phyloP scores from a whole-genome alignment of 1,140 invertebrate genomes.

The Drosophila ercepeae region DNA sequence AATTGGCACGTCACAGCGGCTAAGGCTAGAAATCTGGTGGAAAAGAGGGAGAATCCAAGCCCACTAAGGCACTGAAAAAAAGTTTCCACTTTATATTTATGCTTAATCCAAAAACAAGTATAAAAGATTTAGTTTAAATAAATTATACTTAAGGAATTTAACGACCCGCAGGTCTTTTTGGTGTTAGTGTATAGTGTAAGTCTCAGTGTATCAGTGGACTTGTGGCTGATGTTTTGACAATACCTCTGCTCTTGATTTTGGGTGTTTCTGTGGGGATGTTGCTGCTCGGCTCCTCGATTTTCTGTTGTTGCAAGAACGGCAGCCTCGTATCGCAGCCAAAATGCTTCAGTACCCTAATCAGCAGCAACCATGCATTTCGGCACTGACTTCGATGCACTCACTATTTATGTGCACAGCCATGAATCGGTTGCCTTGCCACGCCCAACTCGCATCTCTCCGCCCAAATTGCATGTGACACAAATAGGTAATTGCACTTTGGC shows the following conservation, averaged over 20 bases:
- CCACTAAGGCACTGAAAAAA: background rate
- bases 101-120: no score
- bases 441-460: background rate
- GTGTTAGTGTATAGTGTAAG: no score
- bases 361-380: slow-evolving; percentile 45
- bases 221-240: slow-evolving; percentile 54
- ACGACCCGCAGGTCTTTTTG: no score
- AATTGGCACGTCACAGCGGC: slow-evolving; percentile 61
- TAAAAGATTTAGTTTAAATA: background rate
- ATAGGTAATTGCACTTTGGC: slow-evolving; percentile 68
- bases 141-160: no score
- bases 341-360: slow-evolving; percentile 67
- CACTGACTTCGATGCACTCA: slow-evolving; percentile 65
- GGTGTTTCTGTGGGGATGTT: slow-evolving; percentile 18
- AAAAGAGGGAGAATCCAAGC: background rate
- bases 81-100: background rate
- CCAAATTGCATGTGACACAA: slow-evolving; percentile 63
- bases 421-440: slow-evolving; percentile 14
- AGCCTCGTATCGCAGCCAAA: slow-evolving; percentile 39
- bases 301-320: background rate
- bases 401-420: slow-evolving; percentile 52
- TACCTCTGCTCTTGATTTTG: slow-evolving; percentile 30
- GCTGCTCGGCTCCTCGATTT: background rate
- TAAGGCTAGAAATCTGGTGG: background rate
- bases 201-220: slow-evolving; percentile 11